Evolutionary conservation across 2,113 vertebrate species (phyloP).

Genomic region (Spermophilus dauricus): DNA sequence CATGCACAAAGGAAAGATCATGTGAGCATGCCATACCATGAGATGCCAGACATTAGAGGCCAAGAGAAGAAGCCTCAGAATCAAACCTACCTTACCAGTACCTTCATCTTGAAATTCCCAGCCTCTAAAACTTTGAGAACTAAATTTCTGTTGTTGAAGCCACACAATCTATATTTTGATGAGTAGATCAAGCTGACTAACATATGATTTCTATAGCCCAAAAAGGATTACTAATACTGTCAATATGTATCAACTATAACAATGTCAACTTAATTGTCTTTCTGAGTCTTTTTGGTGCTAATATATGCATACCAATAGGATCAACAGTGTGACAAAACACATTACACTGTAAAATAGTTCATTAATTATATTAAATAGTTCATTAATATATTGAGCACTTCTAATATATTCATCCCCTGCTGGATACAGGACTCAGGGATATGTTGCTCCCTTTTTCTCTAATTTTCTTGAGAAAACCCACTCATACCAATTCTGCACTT

Average conservation of each 20-base stretch:
- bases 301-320: not conserved
- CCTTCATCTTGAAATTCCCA: not conserved
- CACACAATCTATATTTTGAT: not conserved
- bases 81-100: not conserved
- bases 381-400: not conserved
- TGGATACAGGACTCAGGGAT: not conserved
- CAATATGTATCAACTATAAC: not conserved
- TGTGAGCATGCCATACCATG: not conserved
- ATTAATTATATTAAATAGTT: not conserved
- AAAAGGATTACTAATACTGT: not conserved
- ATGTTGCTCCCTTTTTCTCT: not conserved
- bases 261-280: not conserved
- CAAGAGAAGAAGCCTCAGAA: not conserved
- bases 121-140: not conserved
- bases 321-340: not conserved
- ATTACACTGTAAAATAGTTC: not conserved
- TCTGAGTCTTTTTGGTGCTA: not conserved
- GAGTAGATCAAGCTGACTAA: not conserved
- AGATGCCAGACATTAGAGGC: not conserved
- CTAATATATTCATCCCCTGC: not conserved
- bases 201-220: not conserved
- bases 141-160: not conserved
- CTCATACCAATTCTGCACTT: not conserved
- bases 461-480: constrained; percentile 32
- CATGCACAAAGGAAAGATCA: not conserved